Conservation (phyloP, 2,888 invertebrate species). For the Conus canariensis region DNA sequence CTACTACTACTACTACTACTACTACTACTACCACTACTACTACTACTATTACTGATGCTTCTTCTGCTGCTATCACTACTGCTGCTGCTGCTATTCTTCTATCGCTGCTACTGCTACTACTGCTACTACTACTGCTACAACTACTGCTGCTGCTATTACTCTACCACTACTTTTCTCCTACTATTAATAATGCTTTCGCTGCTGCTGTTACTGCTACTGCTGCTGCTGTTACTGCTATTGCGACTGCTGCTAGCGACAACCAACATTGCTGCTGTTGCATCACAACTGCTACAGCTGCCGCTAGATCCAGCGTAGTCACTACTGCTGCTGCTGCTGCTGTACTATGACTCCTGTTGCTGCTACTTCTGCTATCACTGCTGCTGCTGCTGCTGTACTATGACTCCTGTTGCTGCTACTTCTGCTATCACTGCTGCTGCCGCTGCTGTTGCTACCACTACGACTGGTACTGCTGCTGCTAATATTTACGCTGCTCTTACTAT, state of each 20-base stretch:
- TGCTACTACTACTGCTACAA: constrained; percentile 25
- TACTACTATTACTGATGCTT: constrained; percentile 41
- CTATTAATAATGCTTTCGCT: constrained; percentile 39
- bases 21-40: constrained; percentile 38
- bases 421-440: no score
- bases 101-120: constrained; percentile 25
- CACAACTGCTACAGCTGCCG: no score
- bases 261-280: neutral
- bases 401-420: no score
- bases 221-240: constrained; percentile 30
- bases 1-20: constrained; percentile 37
- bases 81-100: constrained; percentile 25
- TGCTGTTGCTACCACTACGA: no score
- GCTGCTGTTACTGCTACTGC: constrained; percentile 37
- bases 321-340: no score
- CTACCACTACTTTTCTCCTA: constrained; percentile 29
- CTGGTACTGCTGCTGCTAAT: no score
- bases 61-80: constrained; percentile 42
- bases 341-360: no score
- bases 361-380: no score
- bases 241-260: constrained; percentile 12
- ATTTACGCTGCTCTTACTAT: no score
- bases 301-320: no score
- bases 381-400: no score
- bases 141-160: constrained; percentile 14